Base-by-base conservation (phyloP, 1,140 invertebrate genomes). In the Danaus plexippus region DNA sequence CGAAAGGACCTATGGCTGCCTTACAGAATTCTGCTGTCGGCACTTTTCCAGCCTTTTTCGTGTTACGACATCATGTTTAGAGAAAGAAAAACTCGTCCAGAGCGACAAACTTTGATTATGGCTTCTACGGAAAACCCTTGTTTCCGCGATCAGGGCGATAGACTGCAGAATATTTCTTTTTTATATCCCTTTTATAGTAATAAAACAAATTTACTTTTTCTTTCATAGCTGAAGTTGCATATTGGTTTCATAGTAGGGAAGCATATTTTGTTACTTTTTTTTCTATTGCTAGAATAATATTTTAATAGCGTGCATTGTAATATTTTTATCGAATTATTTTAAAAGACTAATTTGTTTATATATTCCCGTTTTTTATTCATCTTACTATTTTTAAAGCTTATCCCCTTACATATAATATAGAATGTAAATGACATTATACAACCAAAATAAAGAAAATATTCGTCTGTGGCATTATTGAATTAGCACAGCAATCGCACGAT, bases 61-160 rank as follows among this genome's bases (percentile, higher is more conserved):
- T 86, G 80, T 86, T 73, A 86, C 77, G 75, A 83, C 83, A 84
- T 72, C 77, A 74, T 84, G 80, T 82, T 84, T 84, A 80, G 74
- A 85, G 79, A 76, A 82, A 81, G 72, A 78, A 80, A 83, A 85
- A 77, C 80, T 83, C 72, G 78, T 71, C 73, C 73, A 82, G 78
- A 79, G 70, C 73, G 73, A 71, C 71, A 83, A 86, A 86, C 74
- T 86, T 86, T 84, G 80, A 84, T 86, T 84, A 84, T 86, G 80
- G 80, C 75, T 68, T 81, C 82, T 76, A 80, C 69, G 80, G 83
- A 77, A 81, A 71, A 73, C 73, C 78, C 74, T 79, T 81, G 69
- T 55, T 72, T 71, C 64, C 70, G 61, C 73, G 71, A 81, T 80
- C 72, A 75, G 75, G 74, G 79, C 75, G 75, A 86, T 84, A 84